phyloP scores from a whole-genome alignment of 2,797 vertebrate species.

The Staurois parvus region DNA sequence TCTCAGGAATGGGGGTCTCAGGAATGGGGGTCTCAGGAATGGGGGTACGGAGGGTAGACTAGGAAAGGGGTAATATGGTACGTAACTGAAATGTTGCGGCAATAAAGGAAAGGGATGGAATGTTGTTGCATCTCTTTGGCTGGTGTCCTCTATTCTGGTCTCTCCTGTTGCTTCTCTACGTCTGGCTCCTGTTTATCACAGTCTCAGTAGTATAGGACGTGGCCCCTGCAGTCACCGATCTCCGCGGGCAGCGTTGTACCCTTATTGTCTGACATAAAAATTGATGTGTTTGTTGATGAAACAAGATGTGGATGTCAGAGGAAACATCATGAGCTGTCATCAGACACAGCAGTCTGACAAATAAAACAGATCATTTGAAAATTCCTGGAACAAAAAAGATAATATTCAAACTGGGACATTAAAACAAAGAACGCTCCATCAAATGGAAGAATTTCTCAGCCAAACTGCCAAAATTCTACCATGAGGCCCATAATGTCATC shows the following conservation, averaged over 20 bases:
- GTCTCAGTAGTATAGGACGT: no score
- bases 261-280: not conserved
- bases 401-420: slow-evolving; percentile 2
- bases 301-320: not conserved
- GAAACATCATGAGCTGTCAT: slow-evolving; percentile 24
- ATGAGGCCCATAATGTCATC: not conserved
- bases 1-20: no score
- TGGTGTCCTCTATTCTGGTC: no score
- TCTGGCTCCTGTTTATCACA: no score
- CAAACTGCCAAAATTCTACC: not conserved
- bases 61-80: no score
- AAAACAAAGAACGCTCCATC: not conserved
- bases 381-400: not conserved
- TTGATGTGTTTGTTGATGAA: not conserved
- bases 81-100: no score
- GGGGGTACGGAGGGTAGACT: no score
- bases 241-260: not conserved
- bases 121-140: no score
- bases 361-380: not conserved
- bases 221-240: not conserved
- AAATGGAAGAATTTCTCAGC: not conserved
- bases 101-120: no score
- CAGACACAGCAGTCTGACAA: not conserved
- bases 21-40: no score
- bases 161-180: no score